Conservation (phyloP, 2,797 vertebrate genomes). For the Thunnus albacares region DNA sequence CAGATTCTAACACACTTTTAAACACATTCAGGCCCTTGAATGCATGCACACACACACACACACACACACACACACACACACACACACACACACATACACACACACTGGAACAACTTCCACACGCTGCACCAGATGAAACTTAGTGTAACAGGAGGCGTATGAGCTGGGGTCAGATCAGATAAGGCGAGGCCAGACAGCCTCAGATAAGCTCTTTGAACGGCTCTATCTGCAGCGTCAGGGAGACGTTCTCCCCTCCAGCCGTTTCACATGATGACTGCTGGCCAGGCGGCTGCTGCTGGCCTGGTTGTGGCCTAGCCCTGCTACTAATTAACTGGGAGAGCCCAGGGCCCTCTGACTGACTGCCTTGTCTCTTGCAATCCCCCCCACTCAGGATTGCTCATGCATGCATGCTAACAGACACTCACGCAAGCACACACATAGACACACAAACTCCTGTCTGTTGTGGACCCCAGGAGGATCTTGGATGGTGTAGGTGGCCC, state of each 20-base stretch:
- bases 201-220: slow-evolving; percentile 85
- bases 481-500: slow-evolving; percentile 79
- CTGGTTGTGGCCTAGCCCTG: slow-evolving; percentile 76
- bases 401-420: slow-evolving; percentile 78
- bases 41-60: slow-evolving; percentile 9
- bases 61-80: slow-evolving; percentile 7
- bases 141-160: slow-evolving; percentile 76
- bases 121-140: slow-evolving; percentile 70
- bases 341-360: slow-evolving; percentile 77
- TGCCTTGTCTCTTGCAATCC: slow-evolving; percentile 73
- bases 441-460: slow-evolving; percentile 66
- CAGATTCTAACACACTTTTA: slow-evolving; percentile 52
- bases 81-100: background rate
- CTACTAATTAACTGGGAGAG: slow-evolving; percentile 83
- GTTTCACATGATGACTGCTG: slow-evolving; percentile 78
- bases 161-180: slow-evolving; percentile 85
- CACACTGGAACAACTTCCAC: slow-evolving; percentile 34
- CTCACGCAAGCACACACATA: slow-evolving; percentile 58
- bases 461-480: slow-evolving; percentile 67
- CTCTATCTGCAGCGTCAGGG: slow-evolving; percentile 82
- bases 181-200: slow-evolving; percentile 78
- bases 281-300: slow-evolving; percentile 65
- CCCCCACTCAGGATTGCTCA: slow-evolving; percentile 75
- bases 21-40: slow-evolving; percentile 10
- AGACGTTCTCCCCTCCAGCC: slow-evolving; percentile 77